Base-by-base conservation (phyloP, 2,888 invertebrate genomes). In the Microdon myrmicae region DNA sequence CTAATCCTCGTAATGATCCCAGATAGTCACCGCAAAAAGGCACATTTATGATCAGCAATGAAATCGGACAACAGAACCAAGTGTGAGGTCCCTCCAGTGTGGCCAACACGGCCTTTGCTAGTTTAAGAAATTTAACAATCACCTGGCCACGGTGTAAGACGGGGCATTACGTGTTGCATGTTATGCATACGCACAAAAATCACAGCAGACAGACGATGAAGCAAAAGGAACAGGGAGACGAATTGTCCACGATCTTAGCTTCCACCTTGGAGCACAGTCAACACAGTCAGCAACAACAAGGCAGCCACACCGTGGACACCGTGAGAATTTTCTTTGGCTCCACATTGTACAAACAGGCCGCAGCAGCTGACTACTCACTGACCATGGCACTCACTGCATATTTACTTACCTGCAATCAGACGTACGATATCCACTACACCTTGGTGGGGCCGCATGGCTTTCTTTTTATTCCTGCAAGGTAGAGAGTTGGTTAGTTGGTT, bases 321-420 rank as follows among this genome's bases (percentile, higher is more conserved):
- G 64, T 64, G 64, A 58, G 64, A 64, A 64, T 51, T 58, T 64
- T 64, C 38, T 48, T 56, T 49, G 25, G 44, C 43, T 49, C 51
- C 34, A 44, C 44, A 41, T 53, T 64, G 51, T 47, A 64, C 64
- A 64, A 56, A 37, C 45, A 41, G 45, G 43, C 35, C 41, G 29
- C 49, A 61, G 61, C 64, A 64, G 64, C 64, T 64, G 64, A 64
- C 64, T 56, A 56, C 64, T 64, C 58, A 64, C 58, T 64, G 64
- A 64, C 64, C 64, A 64, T 64, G 64, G 64, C 58, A 58, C 64
- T 64, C 51, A 47, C 58, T 58, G 51, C 64, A 58, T 47, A 51
- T 51, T 58, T 58, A 53, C 47, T 51, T 64, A 58, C 60, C 38
- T 55, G 39, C n/a, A n/a, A n/a, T n/a, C n/a, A n/a, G n/a, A n/a